phyloP scores from a whole-genome alignment of 2,888 invertebrate species.

The Drepanosiphum platanoidis region DNA sequence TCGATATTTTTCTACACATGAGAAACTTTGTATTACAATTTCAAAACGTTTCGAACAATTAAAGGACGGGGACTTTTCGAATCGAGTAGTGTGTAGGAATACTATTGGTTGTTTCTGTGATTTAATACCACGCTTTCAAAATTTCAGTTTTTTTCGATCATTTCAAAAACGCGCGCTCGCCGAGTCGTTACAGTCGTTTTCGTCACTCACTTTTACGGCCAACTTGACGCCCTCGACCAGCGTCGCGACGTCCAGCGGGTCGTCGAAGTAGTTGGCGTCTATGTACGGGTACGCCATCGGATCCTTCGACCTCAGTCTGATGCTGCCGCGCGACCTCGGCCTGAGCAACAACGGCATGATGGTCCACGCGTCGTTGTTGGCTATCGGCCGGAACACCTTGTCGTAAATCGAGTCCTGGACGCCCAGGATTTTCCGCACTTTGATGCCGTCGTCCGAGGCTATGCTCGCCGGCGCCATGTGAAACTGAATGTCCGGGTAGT shows the following conservation, averaged over 20 bases:
- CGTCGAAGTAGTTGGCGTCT: constrained; percentile 90
- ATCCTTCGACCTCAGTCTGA: constrained; percentile 80
- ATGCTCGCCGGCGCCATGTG: constrained; percentile 93
- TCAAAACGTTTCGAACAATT: too few relatives aligned
- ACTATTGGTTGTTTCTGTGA: neutral
- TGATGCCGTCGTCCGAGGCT: constrained; percentile 75
- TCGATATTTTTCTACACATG: too few relatives aligned
- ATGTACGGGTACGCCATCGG: constrained; percentile 89
- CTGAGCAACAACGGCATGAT: constrained; percentile 85
- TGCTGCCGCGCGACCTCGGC: constrained; percentile 80
- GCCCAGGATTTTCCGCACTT: constrained; percentile 81
- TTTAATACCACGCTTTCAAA: neutral
- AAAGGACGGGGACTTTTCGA: too few relatives aligned
- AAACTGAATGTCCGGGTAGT: constrained; percentile 90
- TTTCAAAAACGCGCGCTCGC: too few relatives aligned
- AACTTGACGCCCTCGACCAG: constrained; percentile 78
- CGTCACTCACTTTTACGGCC: constrained; percentile 65
- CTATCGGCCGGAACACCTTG: constrained; percentile 81
- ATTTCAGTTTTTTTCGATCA: neutral
- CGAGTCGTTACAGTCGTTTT: too few relatives aligned
- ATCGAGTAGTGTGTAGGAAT: too few relatives aligned
- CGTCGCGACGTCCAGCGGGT: constrained; percentile 80
- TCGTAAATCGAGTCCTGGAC: constrained; percentile 83
- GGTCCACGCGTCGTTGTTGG: constrained; percentile 83
- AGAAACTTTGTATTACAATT: too few relatives aligned